These are phyloP conservation scores for Sebastes iracundus DNA, from an alignment of 2,797 vertebrate species.

Conservation along the genomic window DNA sequence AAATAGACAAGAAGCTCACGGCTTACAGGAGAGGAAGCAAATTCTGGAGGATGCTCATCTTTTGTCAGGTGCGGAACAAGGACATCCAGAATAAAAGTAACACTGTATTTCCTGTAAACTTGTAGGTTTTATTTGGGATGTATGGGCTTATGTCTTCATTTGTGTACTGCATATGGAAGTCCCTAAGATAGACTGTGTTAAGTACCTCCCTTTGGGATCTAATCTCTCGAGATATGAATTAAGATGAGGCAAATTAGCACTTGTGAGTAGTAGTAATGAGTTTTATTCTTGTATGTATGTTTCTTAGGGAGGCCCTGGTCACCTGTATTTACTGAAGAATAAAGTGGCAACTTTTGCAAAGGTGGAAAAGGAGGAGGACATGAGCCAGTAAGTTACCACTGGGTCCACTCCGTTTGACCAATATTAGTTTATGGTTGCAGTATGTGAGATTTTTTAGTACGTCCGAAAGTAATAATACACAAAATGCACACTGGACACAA, in stretches of 20 bases:
- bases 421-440: background rate
- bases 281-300: conserved; percentile 27
- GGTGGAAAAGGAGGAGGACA: conserved; percentile 98
- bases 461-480: too few species aligned
- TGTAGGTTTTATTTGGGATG: background rate
- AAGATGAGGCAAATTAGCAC: background rate
- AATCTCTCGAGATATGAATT: background rate
- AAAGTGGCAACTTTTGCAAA: conserved; percentile 99
- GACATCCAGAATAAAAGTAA: background rate
- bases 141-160: background rate
- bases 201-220: background rate
- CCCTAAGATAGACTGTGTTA: background rate
- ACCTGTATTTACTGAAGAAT: conserved; percentile 97
- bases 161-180: background rate
- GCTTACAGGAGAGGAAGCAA: conserved; percentile 94
- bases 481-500: too few species aligned
- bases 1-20: conserved; percentile 97
- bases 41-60: conserved; percentile 99
- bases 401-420: background rate
- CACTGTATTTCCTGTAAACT: background rate
- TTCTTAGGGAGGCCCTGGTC: conserved; percentile 92
- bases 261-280: background rate
- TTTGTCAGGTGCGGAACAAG: conserved; percentile 90
- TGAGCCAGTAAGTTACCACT: conserved; percentile 91
- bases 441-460: too few species aligned